These are phyloP conservation scores for Castor canadensis DNA, from an alignment of 2,113 vertebrate genomes.

Conservation along the genomic window DNA sequence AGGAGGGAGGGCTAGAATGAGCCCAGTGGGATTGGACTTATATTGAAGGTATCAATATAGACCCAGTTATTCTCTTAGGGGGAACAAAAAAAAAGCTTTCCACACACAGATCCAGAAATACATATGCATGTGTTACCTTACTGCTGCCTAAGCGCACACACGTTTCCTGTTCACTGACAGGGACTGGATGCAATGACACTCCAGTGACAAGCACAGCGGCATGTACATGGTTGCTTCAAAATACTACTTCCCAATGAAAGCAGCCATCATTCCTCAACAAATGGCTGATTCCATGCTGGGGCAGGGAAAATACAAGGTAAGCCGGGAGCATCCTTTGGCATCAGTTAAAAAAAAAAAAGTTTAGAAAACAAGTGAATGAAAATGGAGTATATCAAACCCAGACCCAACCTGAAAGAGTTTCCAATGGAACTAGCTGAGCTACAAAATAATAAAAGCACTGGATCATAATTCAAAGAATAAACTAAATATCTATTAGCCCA, in stretches of 20 bases:
- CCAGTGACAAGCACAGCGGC: neutral
- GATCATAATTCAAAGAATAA: no score
- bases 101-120: neutral
- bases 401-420: neutral
- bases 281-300: neutral
- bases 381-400: neutral
- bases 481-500: neutral
- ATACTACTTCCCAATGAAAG: neutral
- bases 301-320: neutral
- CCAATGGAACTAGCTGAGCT: neutral
- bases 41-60: neutral
- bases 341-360: neutral
- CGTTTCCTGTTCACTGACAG: neutral
- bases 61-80: neutral
- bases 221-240: conserved; percentile 18
- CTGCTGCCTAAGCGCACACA: neutral
- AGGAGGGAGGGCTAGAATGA: neutral
- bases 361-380: neutral
- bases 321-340: neutral
- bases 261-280: neutral
- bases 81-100: neutral
- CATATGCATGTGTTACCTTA: neutral
- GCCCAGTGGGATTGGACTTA: neutral
- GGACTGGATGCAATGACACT: neutral
- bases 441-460: neutral